Conservation (phyloP, 1,140 invertebrate genomes). For the Drosophila cardini region DNA sequence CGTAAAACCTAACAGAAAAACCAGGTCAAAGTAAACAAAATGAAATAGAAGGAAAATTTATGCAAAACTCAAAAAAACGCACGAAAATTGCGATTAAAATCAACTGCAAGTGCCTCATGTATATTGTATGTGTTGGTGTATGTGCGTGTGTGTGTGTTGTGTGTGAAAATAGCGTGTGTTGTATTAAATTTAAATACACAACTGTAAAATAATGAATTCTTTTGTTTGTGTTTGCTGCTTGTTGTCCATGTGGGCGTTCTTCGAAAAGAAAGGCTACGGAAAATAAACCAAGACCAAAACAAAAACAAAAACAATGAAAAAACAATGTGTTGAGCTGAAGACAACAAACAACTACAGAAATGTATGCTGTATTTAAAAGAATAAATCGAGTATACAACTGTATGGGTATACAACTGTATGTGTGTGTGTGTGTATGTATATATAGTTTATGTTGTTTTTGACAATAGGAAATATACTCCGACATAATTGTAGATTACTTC, state of each 20-base stretch:
- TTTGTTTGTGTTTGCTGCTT: conserved; percentile 72
- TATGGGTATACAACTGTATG: conserved; percentile 57
- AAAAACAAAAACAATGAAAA: conserved; percentile 12
- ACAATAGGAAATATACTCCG: conserved; percentile 26
- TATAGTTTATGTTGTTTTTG: conserved; percentile 51
- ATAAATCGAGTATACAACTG: conserved; percentile 53
- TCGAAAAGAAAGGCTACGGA: conserved; percentile 35
- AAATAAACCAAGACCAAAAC: conserved; percentile 32
- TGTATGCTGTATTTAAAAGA: conserved; percentile 1
- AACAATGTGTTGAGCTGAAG: conserved; percentile 3
- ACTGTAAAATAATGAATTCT: conserved; percentile 79
- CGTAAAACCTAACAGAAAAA: conserved; percentile 64
- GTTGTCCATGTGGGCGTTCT: conserved; percentile 45
- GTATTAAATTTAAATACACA: conserved; percentile 82
- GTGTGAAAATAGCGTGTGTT: conserved; percentile 78
- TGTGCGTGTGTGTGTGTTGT: conserved; percentile 45
- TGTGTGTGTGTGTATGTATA: conserved; percentile 3
- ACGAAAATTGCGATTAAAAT: conserved; percentile 70
- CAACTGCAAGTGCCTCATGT: conserved; percentile 67
- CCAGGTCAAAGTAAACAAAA: conserved; percentile 81
- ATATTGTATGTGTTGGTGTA: background rate
- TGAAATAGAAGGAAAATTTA: conserved; percentile 76
- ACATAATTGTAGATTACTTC: conserved; percentile 15
- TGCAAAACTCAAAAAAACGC: conserved; percentile 77
- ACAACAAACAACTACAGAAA: conserved; percentile 2